A percentile compares a stretch with the other conserved stretches of the same genome.
Conservation (phyloP, 2,797 vertebrate species). For the Chelon auratus region DNA sequence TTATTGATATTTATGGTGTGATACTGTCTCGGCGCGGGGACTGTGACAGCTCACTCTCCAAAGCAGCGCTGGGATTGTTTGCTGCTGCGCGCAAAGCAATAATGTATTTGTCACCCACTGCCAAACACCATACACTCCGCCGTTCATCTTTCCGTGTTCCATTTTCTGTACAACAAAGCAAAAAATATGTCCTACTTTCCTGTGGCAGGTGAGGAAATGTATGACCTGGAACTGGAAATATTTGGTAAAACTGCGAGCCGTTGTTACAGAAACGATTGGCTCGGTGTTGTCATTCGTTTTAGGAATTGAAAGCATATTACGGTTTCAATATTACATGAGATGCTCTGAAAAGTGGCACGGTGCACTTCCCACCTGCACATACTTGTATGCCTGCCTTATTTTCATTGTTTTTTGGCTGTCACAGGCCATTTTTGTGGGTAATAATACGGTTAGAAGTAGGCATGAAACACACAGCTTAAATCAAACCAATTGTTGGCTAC, state of each 20-base stretch:
- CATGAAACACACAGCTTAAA: no score
- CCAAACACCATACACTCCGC: conserved; percentile 65
- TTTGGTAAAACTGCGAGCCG: conserved; percentile 20
- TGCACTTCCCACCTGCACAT: background rate
- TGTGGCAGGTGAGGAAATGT: conserved; percentile 37
- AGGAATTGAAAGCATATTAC: conserved; percentile 26
- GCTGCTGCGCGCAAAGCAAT: conserved; percentile 72
- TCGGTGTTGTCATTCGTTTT: conserved; percentile 21
- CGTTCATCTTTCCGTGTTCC: conserved; percentile 73
- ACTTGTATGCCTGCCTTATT: background rate
- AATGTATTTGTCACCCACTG: conserved; percentile 80
- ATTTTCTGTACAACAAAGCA: conserved; percentile 68
- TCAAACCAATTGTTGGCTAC: no score
- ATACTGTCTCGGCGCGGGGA: conserved; percentile 59
- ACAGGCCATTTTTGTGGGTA: background rate
- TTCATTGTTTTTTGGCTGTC: background rate
- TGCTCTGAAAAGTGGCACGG: conserved; percentile 6
- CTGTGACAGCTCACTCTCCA: conserved; percentile 79
- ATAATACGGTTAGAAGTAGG: no score
- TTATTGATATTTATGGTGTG: conserved; percentile 82
- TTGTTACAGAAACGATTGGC: conserved; percentile 37
- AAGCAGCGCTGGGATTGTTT: conserved; percentile 75
- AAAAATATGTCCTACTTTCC: conserved; percentile 66
- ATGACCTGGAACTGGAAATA: conserved; percentile 36
- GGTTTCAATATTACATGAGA: conserved; percentile 53